These are phyloP conservation scores for Gonatopus flavifemur DNA, from an alignment of 1,140 invertebrate genomes.

Conservation along the genomic window DNA sequence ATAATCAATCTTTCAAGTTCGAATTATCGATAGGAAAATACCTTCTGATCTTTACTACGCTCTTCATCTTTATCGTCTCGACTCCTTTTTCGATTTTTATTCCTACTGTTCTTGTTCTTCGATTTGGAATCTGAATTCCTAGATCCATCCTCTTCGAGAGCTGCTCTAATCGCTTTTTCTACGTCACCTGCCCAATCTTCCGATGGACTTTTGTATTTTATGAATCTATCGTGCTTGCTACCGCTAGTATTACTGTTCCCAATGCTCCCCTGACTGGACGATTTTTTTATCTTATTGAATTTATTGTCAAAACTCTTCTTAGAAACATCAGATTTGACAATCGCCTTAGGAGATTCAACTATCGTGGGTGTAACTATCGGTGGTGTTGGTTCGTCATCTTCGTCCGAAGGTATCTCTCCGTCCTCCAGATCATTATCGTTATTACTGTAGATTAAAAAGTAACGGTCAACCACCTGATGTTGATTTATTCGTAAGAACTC, in stretches of 20 bases:
- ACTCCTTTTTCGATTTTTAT: constrained; percentile 48
- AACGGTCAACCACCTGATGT: background rate
- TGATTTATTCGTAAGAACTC: no score
- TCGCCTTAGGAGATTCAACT: constrained; percentile 29
- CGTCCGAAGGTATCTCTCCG: constrained; percentile 65
- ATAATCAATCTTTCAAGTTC: constrained; percentile 1
- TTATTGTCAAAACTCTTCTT: constrained; percentile 46
- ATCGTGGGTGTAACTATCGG: constrained; percentile 16
- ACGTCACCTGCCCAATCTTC: constrained; percentile 78
- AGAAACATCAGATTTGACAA: constrained; percentile 30
- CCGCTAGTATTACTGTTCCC: constrained; percentile 18
- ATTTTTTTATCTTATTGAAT: constrained; percentile 46
- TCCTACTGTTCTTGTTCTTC: constrained; percentile 54
- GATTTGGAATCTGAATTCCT: constrained; percentile 59
- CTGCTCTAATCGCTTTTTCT: constrained; percentile 73
- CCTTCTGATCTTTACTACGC: constrained; percentile 51
- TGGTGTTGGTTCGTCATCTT: constrained; percentile 56
- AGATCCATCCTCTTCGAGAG: constrained; percentile 57
- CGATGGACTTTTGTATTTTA: constrained; percentile 54
- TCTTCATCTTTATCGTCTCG: constrained; percentile 58
- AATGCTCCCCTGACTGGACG: constrained; percentile 18
- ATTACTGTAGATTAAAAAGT: constrained; percentile 25
- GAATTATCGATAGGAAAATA: constrained; percentile 8
- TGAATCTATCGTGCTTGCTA: constrained; percentile 38
- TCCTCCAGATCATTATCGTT: constrained; percentile 63